A percentile compares a stretch with the other conserved stretches of the same genome.
Conservation (phyloP, 2,797 vertebrate species). For the Botia kubotai region DNA sequence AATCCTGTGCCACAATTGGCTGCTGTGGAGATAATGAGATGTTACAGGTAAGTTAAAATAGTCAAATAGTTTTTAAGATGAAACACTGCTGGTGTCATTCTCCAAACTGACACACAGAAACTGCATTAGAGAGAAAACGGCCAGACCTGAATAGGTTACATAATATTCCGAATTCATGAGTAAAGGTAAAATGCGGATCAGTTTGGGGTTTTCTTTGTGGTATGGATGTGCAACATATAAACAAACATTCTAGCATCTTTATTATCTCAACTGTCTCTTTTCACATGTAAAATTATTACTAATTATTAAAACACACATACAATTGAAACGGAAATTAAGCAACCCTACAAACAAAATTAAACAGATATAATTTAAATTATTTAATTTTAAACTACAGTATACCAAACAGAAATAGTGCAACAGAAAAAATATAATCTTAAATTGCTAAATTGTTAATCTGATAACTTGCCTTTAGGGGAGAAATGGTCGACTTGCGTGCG, state of each 20-base stretch:
- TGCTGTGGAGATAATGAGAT: constrained; percentile 18
- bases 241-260: too few relatives aligned
- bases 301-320: too few relatives aligned
- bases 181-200: too few relatives aligned
- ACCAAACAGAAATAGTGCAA: neutral
- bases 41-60: constrained; percentile 46
- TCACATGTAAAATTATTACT: too few relatives aligned
- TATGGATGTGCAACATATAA: too few relatives aligned
- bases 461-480: constrained; percentile 47
- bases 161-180: neutral
- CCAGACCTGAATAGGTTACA: neutral
- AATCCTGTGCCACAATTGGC: neutral
- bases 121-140: neutral
- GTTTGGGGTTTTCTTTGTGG: too few relatives aligned
- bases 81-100: constrained; percentile 39
- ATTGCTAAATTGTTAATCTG: neutral
- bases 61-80: constrained; percentile 38
- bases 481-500: constrained; percentile 29
- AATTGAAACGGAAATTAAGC: too few relatives aligned
- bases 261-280: too few relatives aligned
- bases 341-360: too few relatives aligned
- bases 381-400: neutral
- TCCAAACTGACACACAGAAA: constrained; percentile 1
- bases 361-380: too few relatives aligned
- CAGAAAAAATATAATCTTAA: neutral